Base-by-base conservation (phyloP, 2,113 vertebrate genomes). In the Siniperca knerii region DNA sequence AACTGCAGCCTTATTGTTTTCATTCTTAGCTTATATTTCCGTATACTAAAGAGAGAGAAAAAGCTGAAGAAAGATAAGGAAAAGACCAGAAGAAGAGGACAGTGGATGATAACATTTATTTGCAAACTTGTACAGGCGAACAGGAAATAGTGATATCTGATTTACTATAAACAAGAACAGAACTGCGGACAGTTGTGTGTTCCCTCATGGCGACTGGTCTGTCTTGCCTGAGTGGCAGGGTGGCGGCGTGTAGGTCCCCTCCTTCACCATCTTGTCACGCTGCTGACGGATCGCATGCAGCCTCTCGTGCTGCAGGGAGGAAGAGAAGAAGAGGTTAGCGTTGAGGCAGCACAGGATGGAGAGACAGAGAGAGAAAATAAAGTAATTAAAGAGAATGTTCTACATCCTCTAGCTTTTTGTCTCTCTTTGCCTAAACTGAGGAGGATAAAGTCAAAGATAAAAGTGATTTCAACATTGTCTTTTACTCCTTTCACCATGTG, bases 241-340 rank as follows among this genome's bases (percentile, higher is more conserved):
- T 0, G 98, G 97, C 0, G 94, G 95, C 0, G 93, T 96, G 92
- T 99, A 99, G 18, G 95, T 96, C 18, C 97, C 98, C 62, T 97
- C 96, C 87, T 97, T 98, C 2, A 97, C 91, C 93, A 99, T 52
- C 93, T 96, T 97, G 11, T 97, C 89, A 35, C 94, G 95, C 93
- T 98, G 98, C 71, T 85, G 62, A 33, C 81, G 57, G 91, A 99
- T 96, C 3, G 69, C 35, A 1, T 2, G 0, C 79, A 98, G 37
- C n/a, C 98, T 93, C 16, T 29, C 0, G 0, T 89, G 25, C 98
- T 99, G 95, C 33, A 69, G 21, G 29, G 54, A 81, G 35, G 75
- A 74, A 46, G 25, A 74, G 37, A 50, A 37, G 75, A 48, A 10
- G 37, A 52, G 29, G 6, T 52, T 2, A 81, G 40, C 1, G 15